Evolutionary conservation across 1,140 invertebrate genomes (phyloP).

Genomic region (Hirudo medicinalis): DNA sequence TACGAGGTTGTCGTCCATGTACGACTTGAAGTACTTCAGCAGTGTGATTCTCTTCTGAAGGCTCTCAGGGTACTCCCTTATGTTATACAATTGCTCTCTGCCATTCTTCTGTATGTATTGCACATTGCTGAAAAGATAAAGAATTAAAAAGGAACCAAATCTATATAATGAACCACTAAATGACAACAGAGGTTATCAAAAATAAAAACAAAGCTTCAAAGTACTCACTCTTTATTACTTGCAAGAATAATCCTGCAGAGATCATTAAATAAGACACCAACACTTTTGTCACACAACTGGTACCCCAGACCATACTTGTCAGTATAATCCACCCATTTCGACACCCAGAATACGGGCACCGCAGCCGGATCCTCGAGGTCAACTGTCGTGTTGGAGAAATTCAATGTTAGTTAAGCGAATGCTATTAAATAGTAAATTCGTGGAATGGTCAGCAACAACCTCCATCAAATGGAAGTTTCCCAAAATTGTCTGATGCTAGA

Average conservation of each 20-base stretch:
- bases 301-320: slow-evolving; percentile 97
- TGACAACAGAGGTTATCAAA: not conserved
- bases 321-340: slow-evolving; percentile 97
- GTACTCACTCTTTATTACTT: slow-evolving; percentile 5
- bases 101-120: slow-evolving; percentile 86
- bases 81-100: slow-evolving; percentile 72
- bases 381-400: slow-evolving; percentile 42
- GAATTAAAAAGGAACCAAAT: not conserved
- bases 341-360: slow-evolving; percentile 86
- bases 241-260: slow-evolving; percentile 59
- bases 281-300: slow-evolving; percentile 82
- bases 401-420: no score
- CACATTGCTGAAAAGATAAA: slow-evolving; percentile 55
- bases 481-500: no score
- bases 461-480: no score
- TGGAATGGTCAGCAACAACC: no score
- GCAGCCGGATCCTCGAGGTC: slow-evolving; percentile 81
- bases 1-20: slow-evolving; percentile 92
- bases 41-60: slow-evolving; percentile 94
- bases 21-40: slow-evolving; percentile 84
- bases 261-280: slow-evolving; percentile 91
- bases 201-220: not conserved
- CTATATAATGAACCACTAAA: not conserved
- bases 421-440: no score
- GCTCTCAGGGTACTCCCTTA: slow-evolving; percentile 58